Evolutionary conservation across 1,140 invertebrate species (phyloP), one percentile per base, ranked within the genome.

Genomic region (Saxidomus purpurata): DNA sequence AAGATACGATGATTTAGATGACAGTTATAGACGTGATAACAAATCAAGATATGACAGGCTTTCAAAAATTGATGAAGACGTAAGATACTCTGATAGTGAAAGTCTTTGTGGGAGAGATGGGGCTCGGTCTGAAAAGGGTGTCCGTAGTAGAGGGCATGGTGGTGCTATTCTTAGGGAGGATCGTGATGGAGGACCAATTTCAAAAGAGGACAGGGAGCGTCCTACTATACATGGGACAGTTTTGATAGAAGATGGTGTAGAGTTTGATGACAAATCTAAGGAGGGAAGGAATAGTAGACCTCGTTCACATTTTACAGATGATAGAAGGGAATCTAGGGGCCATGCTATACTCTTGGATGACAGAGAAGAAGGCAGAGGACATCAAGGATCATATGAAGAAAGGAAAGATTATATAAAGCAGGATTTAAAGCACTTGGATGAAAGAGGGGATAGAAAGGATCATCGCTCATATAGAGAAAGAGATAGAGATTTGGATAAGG

Each of bases 211-310:
- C 15, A 25, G 74, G 31, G 49, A 55, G n/a, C 22, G 0, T 40
- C n/a, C n/a, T 25, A 76, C 36, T 49, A 17, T 52, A 2, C 6
- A 6, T 40, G 85, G 74, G 9, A 40, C 85, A n/a, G 52, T 87
- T n/a, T 67, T 87, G n/a, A 11, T 59, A 36, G 52, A 77, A 79
- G 74, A 87, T 77, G 59, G 71, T 31, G 55, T 77, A n/a, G 80
- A 83, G n/a, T 15, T 28, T 38, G 77, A 59, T 52, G 49, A 52
- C 15, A 43, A 38, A 36, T 47, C 22, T 52, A 47, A 52, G 15
- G 34, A 82, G 15, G 38, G 34, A 82, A 67, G 36, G 2, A 36
- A 80, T 19, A 59, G 31, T 22, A 17, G 31, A 52, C 34, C 31
- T 31, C 36, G 19, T 40, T n/a, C 11, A 28, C 63, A 19, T 4